A percentile compares a stretch with the other conserved stretches of the same genome.
Evolutionary conservation across 1,140 invertebrate genomes (phyloP).

Genomic region (Drosophila gunungcola): DNA sequence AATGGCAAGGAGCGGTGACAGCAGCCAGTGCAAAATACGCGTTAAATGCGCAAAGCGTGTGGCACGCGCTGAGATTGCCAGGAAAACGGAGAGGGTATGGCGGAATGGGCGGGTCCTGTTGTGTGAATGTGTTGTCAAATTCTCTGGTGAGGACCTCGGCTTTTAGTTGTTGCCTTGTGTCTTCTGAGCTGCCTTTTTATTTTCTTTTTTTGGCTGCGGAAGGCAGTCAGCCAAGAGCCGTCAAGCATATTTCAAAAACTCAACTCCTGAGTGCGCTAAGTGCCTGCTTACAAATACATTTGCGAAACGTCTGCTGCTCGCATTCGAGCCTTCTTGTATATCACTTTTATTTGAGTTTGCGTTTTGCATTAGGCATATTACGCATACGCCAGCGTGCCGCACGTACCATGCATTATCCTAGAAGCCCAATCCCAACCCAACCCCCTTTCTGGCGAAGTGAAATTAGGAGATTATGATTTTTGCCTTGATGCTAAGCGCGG

Average conservation of each 20-base stretch:
- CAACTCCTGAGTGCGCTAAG: conserved; percentile 77
- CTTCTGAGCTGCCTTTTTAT: conserved; percentile 5
- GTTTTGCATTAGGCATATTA: conserved; percentile 81
- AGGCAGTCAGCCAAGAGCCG: conserved; percentile 64
- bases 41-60: conserved; percentile 80
- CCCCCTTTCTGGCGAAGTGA: conserved; percentile 23
- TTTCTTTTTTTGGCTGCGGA: conserved; percentile 26
- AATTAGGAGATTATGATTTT: conserved; percentile 79
- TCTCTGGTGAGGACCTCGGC: conserved; percentile 72
- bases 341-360: conserved; percentile 82
- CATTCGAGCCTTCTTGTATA: conserved; percentile 39
- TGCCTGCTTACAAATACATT: conserved; percentile 82
- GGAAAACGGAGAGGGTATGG: conserved; percentile 19
- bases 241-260: conserved; percentile 79
- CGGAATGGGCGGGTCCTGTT: conserved; percentile 16
- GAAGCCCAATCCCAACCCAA: background rate
- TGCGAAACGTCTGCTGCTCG: conserved; percentile 51
- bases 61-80: conserved; percentile 76
- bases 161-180: conserved; percentile 55
- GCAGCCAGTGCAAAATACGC: conserved; percentile 73
- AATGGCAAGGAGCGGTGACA: conserved; percentile 26
- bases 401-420: conserved; percentile 44
- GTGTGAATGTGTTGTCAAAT: conserved; percentile 82
- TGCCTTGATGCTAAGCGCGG: conserved; percentile 55
- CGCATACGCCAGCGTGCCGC: conserved; percentile 66